Evolutionary conservation across 2,888 invertebrate species (phyloP).

Genomic region (Thalpophila matura): DNA sequence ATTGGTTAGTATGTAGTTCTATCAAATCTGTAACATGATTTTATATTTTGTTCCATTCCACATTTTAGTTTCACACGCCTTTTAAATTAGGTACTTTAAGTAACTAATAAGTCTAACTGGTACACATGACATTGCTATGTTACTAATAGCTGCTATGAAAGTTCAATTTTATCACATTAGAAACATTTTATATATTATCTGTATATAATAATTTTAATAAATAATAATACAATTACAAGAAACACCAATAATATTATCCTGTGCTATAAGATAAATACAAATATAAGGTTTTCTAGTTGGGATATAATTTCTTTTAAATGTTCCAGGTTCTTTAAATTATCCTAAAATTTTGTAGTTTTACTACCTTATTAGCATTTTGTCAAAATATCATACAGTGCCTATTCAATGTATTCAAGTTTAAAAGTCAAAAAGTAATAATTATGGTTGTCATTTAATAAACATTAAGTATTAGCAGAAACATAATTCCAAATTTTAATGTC

Average conservation of each 20-base stretch:
- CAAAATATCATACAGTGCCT: slow-evolving; percentile 30
- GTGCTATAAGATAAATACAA: not conserved
- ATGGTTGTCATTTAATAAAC: slow-evolving; percentile 46
- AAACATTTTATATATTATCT: slow-evolving; percentile 1
- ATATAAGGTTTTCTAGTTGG: not conserved
- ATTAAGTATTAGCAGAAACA: slow-evolving; percentile 31
- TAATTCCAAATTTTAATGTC: slow-evolving; percentile 56
- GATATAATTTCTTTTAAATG: slow-evolving; percentile 2
- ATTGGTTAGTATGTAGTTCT: slow-evolving; percentile 11
- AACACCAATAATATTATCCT: not conserved
- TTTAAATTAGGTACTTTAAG: slow-evolving; percentile 40
- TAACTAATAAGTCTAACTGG: slow-evolving; percentile 32
- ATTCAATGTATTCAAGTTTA: slow-evolving; percentile 3
- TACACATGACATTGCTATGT: slow-evolving; percentile 10
- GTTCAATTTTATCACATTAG: slow-evolving; percentile 25
- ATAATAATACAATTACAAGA: slow-evolving; percentile 10
- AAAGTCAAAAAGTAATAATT: slow-evolving; percentile 44
- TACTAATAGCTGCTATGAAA: slow-evolving; percentile 35
- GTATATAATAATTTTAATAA: slow-evolving; percentile 16
- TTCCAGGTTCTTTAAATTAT: not conserved
- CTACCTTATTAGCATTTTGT: slow-evolving; percentile 16
- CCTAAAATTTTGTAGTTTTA: slow-evolving; percentile 10
- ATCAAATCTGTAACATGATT: slow-evolving; percentile 30
- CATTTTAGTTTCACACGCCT: slow-evolving; percentile 15
- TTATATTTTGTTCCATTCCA: slow-evolving; percentile 23